Evolutionary conservation across 2,113 vertebrate genomes (phyloP), one percentile per base, ranked within the genome.

Genomic region (Esox niger): DNA sequence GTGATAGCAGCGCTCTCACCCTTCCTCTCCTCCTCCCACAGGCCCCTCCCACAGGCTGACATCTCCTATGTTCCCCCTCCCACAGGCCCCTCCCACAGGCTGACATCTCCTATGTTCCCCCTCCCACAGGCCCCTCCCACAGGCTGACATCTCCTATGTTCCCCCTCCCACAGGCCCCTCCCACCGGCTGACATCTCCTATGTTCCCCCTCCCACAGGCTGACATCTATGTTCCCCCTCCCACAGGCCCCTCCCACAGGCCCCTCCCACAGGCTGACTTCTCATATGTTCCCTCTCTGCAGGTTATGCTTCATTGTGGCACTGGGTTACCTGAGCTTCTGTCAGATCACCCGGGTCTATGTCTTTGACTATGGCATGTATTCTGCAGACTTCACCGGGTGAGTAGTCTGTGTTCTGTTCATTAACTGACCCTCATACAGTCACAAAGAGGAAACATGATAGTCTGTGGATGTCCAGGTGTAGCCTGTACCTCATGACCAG

Each of bases 321-420:
- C 89, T 99, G 73, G 94, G 96, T 81, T 99, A 99, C 89, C 95
- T 99, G 87, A 96, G 94, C 72, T 83, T 95, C 84, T 99, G 97
- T 91, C 96, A 99, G 91, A 90, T 99, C 86, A 97, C 96, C 65
- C 92, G 96, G 72, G 96, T 98, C 81, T 99, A 98, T 79, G 95
- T 99, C 82, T 99, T 98, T 76, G 97, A 98, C 86, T 98, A 98
- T 49, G 96, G 96, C 89, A 97, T 97, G 84, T 99, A 99, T 89
- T 98, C 97, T 55, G 95, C 97, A 82, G 97, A 99, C 82, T 99
- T 99, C 84, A 98, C 97, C 76, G 97, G 97, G 97, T 99, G 94
- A 96, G 96, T 61, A 21, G 6, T 57, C 0, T 2, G 9, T 17
- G 23, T 56, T 27, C 6, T 23, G 54, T 26, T 29, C 55, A 27